These are phyloP conservation scores for Euura lappo DNA, from an alignment of 1,140 invertebrate species.

Conservation along the genomic window DNA sequence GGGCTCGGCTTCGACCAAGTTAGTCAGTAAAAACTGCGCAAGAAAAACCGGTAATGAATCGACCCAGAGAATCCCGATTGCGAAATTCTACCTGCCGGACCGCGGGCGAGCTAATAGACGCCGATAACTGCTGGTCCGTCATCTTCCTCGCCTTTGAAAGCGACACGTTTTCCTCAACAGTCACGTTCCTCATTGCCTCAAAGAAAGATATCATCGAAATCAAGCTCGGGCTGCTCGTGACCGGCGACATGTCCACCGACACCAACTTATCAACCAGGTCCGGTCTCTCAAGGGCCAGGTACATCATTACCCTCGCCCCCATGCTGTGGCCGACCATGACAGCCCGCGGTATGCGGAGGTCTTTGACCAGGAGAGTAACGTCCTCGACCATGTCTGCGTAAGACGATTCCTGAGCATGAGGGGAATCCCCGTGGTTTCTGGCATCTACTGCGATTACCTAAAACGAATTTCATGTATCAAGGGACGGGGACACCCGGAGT, in stretches of 20 bases:
- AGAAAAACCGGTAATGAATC: constrained; percentile 42
- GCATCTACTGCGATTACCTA: constrained; percentile 83
- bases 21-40: constrained; percentile 79
- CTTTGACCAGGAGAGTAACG: constrained; percentile 68
- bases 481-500: not conserved
- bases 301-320: constrained; percentile 87
- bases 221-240: constrained; percentile 69
- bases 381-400: constrained; percentile 79
- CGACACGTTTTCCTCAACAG: constrained; percentile 64
- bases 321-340: constrained; percentile 88
- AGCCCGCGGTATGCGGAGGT: constrained; percentile 67
- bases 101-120: constrained; percentile 51
- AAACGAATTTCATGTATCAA: constrained; percentile 19
- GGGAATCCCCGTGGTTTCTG: constrained; percentile 91
- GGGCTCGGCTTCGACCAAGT: constrained; percentile 70
- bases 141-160: constrained; percentile 71
- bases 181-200: constrained; percentile 67
- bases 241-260: constrained; percentile 85
- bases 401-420: constrained; percentile 73
- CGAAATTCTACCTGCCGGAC: constrained; percentile 60
- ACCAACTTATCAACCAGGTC: constrained; percentile 79
- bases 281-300: constrained; percentile 75
- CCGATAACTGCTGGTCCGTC: constrained; percentile 62
- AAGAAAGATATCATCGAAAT: constrained; percentile 70
- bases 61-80: constrained; percentile 54